phyloP scores from a whole-genome alignment of 2,888 invertebrate genomes.

The Julus scanicus region DNA sequence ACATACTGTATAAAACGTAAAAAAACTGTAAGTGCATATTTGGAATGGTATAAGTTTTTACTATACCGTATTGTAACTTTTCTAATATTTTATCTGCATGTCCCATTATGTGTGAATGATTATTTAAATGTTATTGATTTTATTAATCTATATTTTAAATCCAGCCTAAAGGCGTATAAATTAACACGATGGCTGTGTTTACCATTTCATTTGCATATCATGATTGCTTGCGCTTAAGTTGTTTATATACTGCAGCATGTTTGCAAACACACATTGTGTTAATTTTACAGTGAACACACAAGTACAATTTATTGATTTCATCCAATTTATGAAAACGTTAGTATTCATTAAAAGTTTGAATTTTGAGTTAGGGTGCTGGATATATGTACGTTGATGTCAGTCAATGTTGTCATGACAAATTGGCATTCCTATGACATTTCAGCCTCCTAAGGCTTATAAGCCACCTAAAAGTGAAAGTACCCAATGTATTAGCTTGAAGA shows the following conservation, averaged over 20 bases:
- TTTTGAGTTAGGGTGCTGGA: background rate
- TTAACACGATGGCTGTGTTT: slow-evolving; percentile 19
- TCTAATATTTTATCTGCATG: background rate
- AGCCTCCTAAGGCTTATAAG: too few species aligned
- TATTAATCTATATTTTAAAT: slow-evolving; percentile 43
- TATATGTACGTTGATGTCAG: too few species aligned
- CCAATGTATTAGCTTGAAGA: too few species aligned
- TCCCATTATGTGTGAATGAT: background rate
- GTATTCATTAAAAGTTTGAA: background rate
- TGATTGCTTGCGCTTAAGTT: background rate
- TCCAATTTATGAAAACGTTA: background rate
- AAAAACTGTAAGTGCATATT: background rate
- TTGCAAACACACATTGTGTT: background rate
- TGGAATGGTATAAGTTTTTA: background rate
- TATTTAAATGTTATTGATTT: slow-evolving; percentile 45
- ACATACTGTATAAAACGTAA: background rate
- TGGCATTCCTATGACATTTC: too few species aligned
- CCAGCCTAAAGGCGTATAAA: background rate
- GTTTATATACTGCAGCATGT: background rate
- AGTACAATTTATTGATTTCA: slow-evolving; percentile 19
- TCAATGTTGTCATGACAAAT: too few species aligned
- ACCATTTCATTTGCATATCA: slow-evolving; percentile 40
- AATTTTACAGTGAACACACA: background rate
- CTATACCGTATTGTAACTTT: background rate
- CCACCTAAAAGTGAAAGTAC: too few species aligned